Conservation (phyloP, 2,888 invertebrate genomes). For the Ametastegia equiseti region DNA sequence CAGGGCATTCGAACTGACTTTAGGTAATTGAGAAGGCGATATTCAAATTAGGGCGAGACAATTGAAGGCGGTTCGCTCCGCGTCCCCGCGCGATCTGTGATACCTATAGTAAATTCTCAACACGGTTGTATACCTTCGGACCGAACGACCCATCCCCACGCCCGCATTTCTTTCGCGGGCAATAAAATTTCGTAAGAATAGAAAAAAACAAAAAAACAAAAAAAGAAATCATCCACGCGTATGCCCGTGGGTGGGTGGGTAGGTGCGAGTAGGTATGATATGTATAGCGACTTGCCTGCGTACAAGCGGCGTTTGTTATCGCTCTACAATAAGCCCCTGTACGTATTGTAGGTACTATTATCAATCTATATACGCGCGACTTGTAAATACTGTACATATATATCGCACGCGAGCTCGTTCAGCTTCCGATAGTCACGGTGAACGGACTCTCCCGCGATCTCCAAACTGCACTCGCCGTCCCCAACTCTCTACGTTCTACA, state of each 20-base stretch:
- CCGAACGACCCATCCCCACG: too few relatives aligned
- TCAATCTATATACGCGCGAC: background rate
- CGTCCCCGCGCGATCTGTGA: too few relatives aligned
- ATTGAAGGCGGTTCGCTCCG: slow-evolving; percentile 7
- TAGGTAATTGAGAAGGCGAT: slow-evolving; percentile 19
- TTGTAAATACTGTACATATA: background rate
- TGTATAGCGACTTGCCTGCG: too few relatives aligned
- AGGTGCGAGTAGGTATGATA: too few relatives aligned
- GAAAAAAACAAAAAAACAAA: background rate
- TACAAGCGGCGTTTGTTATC: background rate
- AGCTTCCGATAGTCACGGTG: slow-evolving; percentile 12
- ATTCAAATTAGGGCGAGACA: slow-evolving; percentile 36
- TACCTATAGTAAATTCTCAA: too few relatives aligned
- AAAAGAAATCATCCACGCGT: background rate
- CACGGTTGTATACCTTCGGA: too few relatives aligned
- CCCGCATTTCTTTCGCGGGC: too few relatives aligned
- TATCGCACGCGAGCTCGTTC: background rate
- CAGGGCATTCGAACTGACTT: slow-evolving; percentile 34
- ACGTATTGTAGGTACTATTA: background rate
- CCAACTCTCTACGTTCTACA: too few relatives aligned
- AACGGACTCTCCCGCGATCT: background rate
- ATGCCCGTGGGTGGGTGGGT: too few relatives aligned
- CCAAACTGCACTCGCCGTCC: too few relatives aligned
- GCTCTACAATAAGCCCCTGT: background rate
- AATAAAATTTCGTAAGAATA: background rate